Conservation (phyloP, 2,888 invertebrate genomes). For the Caenorhabditis afra region DNA sequence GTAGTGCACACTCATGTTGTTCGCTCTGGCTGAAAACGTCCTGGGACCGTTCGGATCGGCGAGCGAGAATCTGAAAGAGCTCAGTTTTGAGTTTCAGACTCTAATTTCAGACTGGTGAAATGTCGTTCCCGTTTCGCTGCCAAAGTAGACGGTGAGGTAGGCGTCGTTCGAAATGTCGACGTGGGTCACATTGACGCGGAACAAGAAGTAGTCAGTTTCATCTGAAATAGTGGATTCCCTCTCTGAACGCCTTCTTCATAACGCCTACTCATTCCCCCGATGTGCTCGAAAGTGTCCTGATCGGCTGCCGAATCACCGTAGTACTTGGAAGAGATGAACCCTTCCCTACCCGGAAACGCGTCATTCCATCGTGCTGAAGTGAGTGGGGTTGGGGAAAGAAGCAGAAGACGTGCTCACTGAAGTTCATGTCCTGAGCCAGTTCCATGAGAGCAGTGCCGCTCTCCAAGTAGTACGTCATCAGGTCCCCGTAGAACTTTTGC, state of each 20-base stretch:
- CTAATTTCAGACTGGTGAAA: too few relatives aligned
- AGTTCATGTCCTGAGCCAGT: conserved; percentile 37
- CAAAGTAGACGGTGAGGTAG: conserved; percentile 7
- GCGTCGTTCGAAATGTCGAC: conserved; percentile 28
- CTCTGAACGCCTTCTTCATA: neutral
- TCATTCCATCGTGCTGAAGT: conserved; percentile 47
- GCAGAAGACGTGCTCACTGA: conserved; percentile 25
- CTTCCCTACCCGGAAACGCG: conserved; percentile 30
- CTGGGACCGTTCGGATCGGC: neutral
- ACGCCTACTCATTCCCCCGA: conserved; percentile 22
- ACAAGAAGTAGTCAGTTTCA: neutral
- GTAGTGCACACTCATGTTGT: conserved; percentile 25
- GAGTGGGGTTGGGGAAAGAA: too few relatives aligned
- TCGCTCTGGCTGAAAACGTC: neutral
- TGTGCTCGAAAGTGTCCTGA: conserved; percentile 28
- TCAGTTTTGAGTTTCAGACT: too few relatives aligned
- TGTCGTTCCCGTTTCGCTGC: neutral
- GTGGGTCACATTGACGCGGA: conserved; percentile 16
- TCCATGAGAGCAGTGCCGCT: conserved; percentile 34
- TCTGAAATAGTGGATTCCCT: conserved; percentile 27
- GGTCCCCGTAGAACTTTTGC: conserved; percentile 32
- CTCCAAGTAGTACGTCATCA: conserved; percentile 41
- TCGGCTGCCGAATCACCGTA: neutral
- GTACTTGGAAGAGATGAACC: conserved; percentile 27
- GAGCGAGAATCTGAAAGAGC: conserved; percentile 13